Percentiles rank a stretch among this genome's conserved stretches.
phyloP scores from a whole-genome alignment of 2,113 vertebrate species.

The Bolborhynchus lineola region DNA sequence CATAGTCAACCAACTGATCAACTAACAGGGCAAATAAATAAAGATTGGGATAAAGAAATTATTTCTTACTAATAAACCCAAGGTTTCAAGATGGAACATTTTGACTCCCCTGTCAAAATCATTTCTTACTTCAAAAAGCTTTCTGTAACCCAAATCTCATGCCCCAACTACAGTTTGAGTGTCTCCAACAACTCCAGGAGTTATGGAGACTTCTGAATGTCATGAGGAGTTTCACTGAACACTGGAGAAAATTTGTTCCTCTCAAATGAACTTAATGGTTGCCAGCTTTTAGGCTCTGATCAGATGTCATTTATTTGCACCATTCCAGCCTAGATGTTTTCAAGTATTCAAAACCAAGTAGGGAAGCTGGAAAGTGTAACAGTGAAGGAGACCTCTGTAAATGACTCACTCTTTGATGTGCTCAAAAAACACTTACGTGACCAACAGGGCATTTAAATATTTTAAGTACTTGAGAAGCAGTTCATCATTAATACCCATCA shows the following conservation, averaged over 20 bases:
- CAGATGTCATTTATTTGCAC: constrained; percentile 29
- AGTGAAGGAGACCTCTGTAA: not conserved
- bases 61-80: not conserved
- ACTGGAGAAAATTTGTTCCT: constrained; percentile 17
- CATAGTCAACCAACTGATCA: not conserved
- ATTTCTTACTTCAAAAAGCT: constrained; percentile 13
- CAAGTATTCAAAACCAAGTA: not conserved
- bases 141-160: not conserved
- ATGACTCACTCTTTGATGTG: not conserved
- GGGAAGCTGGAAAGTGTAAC: not conserved
- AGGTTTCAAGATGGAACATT: not conserved
- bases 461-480: constrained; percentile 1
- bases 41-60: not conserved
- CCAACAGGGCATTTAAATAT: not conserved
- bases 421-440: not conserved
- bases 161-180: not conserved
- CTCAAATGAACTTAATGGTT: not conserved
- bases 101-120: not conserved
- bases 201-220: not conserved
- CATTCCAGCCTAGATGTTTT: constrained; percentile 14
- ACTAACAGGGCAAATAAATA: not conserved
- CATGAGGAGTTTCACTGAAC: not conserved
- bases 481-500: not conserved
- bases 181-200: not conserved
- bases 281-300: constrained; percentile 14